Conservation (phyloP, 1,140 invertebrate genomes). For the Aphelinus certus region DNA sequence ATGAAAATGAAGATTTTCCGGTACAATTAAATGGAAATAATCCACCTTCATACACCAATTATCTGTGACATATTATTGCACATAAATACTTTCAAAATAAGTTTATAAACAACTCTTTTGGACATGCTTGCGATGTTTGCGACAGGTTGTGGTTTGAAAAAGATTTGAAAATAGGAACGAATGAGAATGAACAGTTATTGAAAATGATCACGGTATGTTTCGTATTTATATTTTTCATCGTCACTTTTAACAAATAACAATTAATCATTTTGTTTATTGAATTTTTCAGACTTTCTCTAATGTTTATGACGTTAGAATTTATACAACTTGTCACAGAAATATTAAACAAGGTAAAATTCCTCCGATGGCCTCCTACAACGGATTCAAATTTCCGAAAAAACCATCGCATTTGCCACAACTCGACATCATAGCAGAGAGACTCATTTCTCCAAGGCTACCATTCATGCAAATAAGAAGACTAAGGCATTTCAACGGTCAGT, state of each 20-base stretch:
- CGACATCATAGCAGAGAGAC: constrained; percentile 43
- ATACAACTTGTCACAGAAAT: constrained; percentile 39
- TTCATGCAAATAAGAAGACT: constrained; percentile 56
- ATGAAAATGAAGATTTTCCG: too few species aligned
- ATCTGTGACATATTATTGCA: constrained; percentile 1
- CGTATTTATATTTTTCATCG: not conserved
- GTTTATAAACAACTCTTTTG: constrained; percentile 42
- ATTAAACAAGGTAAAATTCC: constrained; percentile 44
- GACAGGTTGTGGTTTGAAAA: constrained; percentile 47
- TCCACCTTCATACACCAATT: too few species aligned
- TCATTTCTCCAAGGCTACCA: constrained; percentile 53
- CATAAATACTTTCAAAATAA: constrained; percentile 34
- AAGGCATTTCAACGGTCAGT: constrained; percentile 45
- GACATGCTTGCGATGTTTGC: constrained; percentile 41
- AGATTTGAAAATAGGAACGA: constrained; percentile 39
- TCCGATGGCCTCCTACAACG: constrained; percentile 40
- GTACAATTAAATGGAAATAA: too few species aligned
- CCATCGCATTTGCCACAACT: constrained; percentile 40
- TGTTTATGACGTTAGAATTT: constrained; percentile 29
- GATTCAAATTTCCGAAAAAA: constrained; percentile 45
- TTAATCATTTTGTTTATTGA: not conserved
- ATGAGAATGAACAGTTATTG: constrained; percentile 21
- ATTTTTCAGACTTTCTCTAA: not conserved
- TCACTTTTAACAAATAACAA: not conserved
- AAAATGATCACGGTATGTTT: not conserved